Evolutionary conservation across 2,797 vertebrate species (phyloP).

Genomic region (Gambelia wislizenii): DNA sequence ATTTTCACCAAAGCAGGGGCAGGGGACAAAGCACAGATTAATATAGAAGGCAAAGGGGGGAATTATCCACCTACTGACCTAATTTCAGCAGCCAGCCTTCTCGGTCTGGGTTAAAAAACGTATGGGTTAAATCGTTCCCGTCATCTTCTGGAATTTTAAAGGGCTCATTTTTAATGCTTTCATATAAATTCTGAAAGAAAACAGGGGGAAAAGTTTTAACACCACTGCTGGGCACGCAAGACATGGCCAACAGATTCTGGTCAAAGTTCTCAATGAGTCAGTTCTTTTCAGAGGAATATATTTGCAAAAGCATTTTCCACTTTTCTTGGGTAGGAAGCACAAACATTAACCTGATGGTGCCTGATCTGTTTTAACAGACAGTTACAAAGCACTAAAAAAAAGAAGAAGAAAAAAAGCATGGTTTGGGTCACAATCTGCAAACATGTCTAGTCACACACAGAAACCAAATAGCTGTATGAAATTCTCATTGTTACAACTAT

Average conservation of each 20-base stretch:
- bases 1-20: conserved; percentile 47
- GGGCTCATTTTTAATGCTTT: conserved; percentile 98
- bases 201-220: conserved; percentile 39
- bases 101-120: conserved; percentile 97
- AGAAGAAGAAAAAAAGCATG: neutral
- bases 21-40: conserved; percentile 34
- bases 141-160: conserved; percentile 99
- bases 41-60: neutral
- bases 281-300: neutral
- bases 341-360: neutral
- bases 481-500: no score
- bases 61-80: conserved; percentile 81
- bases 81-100: conserved; percentile 98
- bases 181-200: conserved; percentile 91
- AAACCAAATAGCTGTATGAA: neutral
- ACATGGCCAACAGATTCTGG: conserved; percentile 34
- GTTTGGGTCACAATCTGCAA: neutral
- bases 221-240: conserved; percentile 6
- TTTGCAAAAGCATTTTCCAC: neutral
- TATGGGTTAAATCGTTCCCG: conserved; percentile 96
- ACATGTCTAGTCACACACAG: no score
- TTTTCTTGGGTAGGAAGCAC: neutral
- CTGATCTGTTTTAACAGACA: neutral
- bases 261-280: neutral
- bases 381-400: neutral